Conservation (phyloP, 1,140 invertebrate species). For the Heliconius congener region DNA sequence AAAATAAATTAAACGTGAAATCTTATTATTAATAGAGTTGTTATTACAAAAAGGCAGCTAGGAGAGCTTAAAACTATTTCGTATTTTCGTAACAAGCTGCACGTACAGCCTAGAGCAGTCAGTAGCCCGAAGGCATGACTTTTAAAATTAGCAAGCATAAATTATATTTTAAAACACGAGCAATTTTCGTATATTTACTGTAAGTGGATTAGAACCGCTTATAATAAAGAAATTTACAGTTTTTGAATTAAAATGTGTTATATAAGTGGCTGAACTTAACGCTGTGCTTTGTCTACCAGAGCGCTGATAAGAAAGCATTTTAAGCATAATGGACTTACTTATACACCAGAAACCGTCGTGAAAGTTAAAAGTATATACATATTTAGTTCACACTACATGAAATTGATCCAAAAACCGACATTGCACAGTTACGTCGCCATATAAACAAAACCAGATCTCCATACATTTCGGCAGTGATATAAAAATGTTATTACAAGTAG, state of each 20-base stretch:
- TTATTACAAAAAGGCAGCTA: background rate
- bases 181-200: background rate
- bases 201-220: too few species aligned
- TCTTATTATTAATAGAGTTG: background rate
- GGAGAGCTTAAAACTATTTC: background rate
- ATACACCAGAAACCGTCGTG: too few species aligned
- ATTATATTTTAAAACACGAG: background rate
- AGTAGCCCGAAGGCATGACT: constrained; percentile 1
- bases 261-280: too few species aligned
- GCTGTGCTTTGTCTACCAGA: too few species aligned
- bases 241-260: too few species aligned
- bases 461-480: background rate
- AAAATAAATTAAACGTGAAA: background rate
- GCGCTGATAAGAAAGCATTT: too few species aligned
- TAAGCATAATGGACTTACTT: too few species aligned
- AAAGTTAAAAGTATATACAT: too few species aligned
- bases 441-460: background rate
- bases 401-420: too few species aligned
- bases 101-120: background rate
- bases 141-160: background rate
- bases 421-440: too few species aligned
- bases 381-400: too few species aligned
- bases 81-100: background rate
- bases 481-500: background rate
- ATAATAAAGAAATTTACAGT: too few species aligned